Evolutionary conservation across 2,113 vertebrate genomes (phyloP).

Genomic region (Setophaga kirtlandii): DNA sequence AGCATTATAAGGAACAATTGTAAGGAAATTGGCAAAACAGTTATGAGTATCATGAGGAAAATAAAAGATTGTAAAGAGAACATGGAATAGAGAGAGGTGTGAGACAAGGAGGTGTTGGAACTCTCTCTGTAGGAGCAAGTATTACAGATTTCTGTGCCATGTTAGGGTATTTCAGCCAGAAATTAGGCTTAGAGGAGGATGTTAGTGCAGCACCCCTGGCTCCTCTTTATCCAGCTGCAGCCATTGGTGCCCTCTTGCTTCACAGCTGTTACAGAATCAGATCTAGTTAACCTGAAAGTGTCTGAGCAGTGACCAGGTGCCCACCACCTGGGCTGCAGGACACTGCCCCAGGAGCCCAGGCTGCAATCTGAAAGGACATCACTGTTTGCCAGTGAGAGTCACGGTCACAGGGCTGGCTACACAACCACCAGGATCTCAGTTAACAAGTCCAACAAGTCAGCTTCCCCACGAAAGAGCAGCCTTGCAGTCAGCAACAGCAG

Average conservation of each 20-base stretch:
- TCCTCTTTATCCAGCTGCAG: not conserved
- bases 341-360: not conserved
- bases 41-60: not conserved
- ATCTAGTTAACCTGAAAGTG: rapidly evolving
- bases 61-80: not conserved
- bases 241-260: not conserved
- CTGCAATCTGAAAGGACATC: not conserved
- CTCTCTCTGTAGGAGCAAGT: not conserved
- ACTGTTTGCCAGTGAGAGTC: not conserved
- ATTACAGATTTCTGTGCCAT: not conserved
- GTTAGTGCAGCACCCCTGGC: not conserved
- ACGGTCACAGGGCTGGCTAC: not conserved
- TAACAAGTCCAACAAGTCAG: not conserved
- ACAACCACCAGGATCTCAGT: not conserved
- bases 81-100: not conserved
- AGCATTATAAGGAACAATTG: not conserved
- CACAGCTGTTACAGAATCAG: not conserved
- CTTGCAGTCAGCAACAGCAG: not conserved
- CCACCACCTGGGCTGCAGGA: not conserved
- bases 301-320: not conserved
- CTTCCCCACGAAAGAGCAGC: not conserved
- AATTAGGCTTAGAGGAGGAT: not conserved
- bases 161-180: not conserved
- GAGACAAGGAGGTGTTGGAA: not conserved
- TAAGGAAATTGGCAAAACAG: not conserved